Conservation (phyloP, 2,888 invertebrate species). For the Drosophila sordidapex region DNA sequence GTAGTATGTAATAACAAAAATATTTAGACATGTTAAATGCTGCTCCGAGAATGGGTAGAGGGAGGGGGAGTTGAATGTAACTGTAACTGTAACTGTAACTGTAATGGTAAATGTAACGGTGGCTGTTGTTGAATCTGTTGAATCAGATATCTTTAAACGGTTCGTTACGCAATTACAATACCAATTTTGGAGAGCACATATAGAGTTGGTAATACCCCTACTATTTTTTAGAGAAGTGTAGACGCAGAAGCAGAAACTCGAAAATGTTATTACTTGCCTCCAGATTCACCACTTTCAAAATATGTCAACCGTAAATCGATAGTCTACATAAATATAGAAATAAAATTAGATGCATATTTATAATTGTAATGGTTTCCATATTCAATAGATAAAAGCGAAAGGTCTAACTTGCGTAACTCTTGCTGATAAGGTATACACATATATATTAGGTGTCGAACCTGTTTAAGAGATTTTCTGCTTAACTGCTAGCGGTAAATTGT, state of each 20-base stretch:
- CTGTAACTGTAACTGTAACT: not conserved
- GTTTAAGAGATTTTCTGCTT: not conserved
- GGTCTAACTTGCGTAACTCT: not conserved
- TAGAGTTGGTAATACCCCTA: not conserved
- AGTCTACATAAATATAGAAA: not conserved
- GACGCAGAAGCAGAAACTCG: not conserved
- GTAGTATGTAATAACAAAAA: slow-evolving; percentile 46
- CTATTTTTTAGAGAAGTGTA: not conserved
- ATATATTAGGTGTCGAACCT: not conserved
- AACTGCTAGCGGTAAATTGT: not conserved
- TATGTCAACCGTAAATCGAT: not conserved
- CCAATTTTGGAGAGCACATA: not conserved
- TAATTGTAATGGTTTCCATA: not conserved
- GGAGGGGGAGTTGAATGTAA: not conserved
- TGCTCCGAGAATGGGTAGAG: not conserved
- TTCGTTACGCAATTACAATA: slow-evolving; percentile 22
- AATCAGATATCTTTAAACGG: slow-evolving; percentile 9
- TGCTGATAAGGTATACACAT: not conserved
- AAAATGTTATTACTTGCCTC: not conserved
- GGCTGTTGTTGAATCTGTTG: not conserved
- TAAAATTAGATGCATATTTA: not conserved
- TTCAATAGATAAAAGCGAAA: not conserved
- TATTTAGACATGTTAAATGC: slow-evolving; percentile 46
- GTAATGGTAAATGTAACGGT: not conserved
- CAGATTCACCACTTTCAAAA: not conserved